Conservation (phyloP, 2,888 invertebrate species). For the Ctena decussata region DNA sequence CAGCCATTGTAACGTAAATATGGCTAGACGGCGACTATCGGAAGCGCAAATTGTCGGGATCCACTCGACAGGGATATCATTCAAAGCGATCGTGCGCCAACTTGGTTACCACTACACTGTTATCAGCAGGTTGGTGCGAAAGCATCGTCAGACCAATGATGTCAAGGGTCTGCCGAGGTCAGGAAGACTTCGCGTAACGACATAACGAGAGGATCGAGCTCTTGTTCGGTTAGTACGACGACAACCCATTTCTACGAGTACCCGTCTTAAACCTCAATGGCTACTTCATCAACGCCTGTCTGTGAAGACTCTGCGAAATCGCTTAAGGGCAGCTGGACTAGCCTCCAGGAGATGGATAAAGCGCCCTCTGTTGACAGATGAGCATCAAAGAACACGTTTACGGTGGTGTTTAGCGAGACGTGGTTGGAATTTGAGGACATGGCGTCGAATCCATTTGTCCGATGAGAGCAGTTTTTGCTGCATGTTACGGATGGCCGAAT, state of each 20-base stretch:
- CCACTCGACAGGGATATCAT: background rate
- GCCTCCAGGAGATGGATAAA: constrained; percentile 18
- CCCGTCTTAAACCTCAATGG: background rate
- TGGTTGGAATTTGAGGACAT: too few species aligned
- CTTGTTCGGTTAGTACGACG: background rate
- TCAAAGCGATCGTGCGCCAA: background rate
- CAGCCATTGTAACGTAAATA: background rate
- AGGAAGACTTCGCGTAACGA: too few species aligned
- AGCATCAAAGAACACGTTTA: constrained; percentile 12
- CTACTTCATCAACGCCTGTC: background rate
- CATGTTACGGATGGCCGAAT: constrained; percentile 10
- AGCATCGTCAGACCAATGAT: constrained; percentile 3
- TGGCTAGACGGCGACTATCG: background rate
- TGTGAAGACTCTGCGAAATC: background rate
- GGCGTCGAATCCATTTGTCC: constrained; percentile 19
- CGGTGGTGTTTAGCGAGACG: constrained; percentile 19
- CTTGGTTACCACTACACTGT: background rate
- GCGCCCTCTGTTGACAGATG: constrained; percentile 1
- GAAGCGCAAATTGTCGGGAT: background rate
- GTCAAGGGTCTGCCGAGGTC: background rate
- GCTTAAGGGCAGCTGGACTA: background rate
- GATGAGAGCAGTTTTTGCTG: constrained; percentile 9
- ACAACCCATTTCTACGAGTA: background rate
- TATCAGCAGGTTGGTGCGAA: background rate
- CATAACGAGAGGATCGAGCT: background rate